phyloP scores from a whole-genome alignment of 2,113 vertebrate species.

The Lepidothrix coronata region DNA sequence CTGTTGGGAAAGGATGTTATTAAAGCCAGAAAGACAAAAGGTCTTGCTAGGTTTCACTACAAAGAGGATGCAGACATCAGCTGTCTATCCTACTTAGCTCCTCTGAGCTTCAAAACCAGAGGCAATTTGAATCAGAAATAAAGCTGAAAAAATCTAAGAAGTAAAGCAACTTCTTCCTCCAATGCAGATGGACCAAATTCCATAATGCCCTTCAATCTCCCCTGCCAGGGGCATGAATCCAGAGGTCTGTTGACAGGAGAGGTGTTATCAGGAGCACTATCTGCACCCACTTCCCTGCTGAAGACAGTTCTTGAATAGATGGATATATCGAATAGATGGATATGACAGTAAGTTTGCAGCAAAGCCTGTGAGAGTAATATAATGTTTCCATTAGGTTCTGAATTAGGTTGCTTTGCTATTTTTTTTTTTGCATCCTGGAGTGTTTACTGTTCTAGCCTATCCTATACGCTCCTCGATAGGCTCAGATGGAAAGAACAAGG shows the following conservation, averaged over 20 bases:
- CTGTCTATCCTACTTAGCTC: background rate
- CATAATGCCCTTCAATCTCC: background rate
- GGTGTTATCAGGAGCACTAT: rapidly evolving
- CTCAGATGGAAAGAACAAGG: background rate
- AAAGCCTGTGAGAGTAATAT: background rate
- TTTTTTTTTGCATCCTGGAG: background rate
- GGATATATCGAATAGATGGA: rapidly evolving
- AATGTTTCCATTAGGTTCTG: background rate
- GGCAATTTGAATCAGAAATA: background rate
- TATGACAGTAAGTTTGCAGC: background rate
- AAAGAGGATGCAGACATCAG: background rate
- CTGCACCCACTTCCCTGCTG: background rate
- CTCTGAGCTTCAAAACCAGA: background rate
- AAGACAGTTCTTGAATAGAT: background rate
- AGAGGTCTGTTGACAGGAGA: background rate
- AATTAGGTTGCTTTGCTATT: background rate
- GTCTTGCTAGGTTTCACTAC: background rate
- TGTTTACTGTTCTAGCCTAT: background rate
- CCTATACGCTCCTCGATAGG: background rate
- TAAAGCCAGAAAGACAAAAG: background rate
- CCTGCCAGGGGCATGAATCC: background rate
- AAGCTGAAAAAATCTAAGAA: background rate
- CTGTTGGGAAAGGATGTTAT: background rate
- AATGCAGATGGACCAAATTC: background rate
- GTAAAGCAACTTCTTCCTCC: background rate